Conservation (phyloP, 2,888 invertebrate species). For the Agrilus biguttatus region DNA sequence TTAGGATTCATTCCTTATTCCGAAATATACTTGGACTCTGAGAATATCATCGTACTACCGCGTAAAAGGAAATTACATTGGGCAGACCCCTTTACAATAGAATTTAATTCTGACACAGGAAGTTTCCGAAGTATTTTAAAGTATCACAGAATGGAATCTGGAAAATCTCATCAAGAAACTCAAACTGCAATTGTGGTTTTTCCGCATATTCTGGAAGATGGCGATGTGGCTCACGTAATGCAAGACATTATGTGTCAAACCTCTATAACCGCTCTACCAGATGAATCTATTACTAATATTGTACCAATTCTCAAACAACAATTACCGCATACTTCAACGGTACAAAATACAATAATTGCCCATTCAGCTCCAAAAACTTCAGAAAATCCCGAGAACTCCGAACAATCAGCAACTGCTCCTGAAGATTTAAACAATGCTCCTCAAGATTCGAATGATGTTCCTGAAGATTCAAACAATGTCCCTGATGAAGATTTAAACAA, state of each 20-base stretch:
- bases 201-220: conserved; percentile 15
- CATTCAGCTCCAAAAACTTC: no score
- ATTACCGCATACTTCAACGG: conserved; percentile 3
- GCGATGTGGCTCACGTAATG: conserved; percentile 14
- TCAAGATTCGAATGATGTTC: no score
- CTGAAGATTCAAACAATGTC: no score
- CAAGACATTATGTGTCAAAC: conserved; percentile 13
- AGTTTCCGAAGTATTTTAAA: no score
- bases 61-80: conserved; percentile 9
- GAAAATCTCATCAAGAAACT: conserved; percentile 4
- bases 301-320: conserved; percentile 9
- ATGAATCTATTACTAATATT: conserved; percentile 11
- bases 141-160: no score
- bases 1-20: conserved; percentile 11
- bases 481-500: no score
- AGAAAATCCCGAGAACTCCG: no score
- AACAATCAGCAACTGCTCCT: no score
- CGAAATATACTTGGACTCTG: conserved; percentile 10
- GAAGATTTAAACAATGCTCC: no score
- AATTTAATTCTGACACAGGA: no score
- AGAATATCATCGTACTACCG: conserved; percentile 10
- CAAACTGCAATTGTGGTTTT: conserved; percentile 16
- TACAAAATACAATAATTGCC: no score
- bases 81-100: neutral
- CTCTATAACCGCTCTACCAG: conserved; percentile 13